Conservation (phyloP, 2,797 vertebrate genomes). For the Syngnathus rostellatus region DNA sequence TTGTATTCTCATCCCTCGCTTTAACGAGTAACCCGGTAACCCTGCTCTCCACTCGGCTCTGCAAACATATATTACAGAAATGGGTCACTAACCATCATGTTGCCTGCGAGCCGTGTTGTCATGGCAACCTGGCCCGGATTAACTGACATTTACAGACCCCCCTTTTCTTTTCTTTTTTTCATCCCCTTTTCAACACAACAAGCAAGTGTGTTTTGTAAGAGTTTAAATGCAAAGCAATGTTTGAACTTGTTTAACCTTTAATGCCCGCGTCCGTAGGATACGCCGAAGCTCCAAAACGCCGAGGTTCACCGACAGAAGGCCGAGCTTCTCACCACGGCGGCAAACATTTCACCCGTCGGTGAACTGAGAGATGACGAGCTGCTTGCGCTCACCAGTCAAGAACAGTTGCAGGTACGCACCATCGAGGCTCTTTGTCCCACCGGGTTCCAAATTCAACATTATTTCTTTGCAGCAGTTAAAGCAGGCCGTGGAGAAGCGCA, state of each 20-base stretch:
- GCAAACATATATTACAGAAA: slow-evolving; percentile 60
- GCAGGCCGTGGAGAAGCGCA: slow-evolving; percentile 71
- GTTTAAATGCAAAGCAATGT: not conserved
- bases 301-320: slow-evolving; percentile 32
- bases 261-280: slow-evolving; percentile 34
- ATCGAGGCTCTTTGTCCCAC: not conserved
- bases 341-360: slow-evolving; percentile 42
- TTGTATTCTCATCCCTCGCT: slow-evolving; percentile 17
- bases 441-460: not conserved
- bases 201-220: not conserved
- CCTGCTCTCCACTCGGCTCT: slow-evolving; percentile 11
- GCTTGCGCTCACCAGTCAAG: slow-evolving; percentile 55
- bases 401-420: slow-evolving; percentile 64
- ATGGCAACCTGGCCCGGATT: slow-evolving; percentile 58
- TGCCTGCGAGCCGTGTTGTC: slow-evolving; percentile 60
- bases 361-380: slow-evolving; percentile 55
- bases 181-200: not conserved
- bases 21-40: slow-evolving; percentile 31
- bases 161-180: slow-evolving; percentile 4
- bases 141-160: slow-evolving; percentile 37
- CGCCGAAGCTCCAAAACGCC: slow-evolving; percentile 15
- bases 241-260: not conserved
- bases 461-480: slow-evolving; percentile 64
- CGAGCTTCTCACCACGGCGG: slow-evolving; percentile 40
- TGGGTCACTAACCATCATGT: slow-evolving; percentile 65